A percentile compares a stretch with the other conserved stretches of the same genome.
Evolutionary conservation across 2,888 invertebrate genomes (phyloP).

Genomic region (Melitaea athalia): DNA sequence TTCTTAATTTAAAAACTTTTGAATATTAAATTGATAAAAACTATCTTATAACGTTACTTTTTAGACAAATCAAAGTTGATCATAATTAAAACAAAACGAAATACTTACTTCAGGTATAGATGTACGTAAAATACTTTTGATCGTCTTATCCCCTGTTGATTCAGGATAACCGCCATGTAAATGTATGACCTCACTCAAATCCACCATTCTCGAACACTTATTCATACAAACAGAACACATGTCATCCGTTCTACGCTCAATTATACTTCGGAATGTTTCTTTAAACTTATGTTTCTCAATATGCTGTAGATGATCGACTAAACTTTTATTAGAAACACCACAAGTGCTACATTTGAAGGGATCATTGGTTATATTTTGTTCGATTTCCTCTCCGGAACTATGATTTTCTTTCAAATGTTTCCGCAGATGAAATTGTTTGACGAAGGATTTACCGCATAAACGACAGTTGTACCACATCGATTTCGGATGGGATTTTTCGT

Average conservation of each 20-base stretch:
- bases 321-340: conserved; percentile 46
- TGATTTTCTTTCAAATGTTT: conserved; percentile 55
- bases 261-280: conserved; percentile 56
- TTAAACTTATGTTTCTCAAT: conserved; percentile 73
- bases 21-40: background rate
- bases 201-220: conserved; percentile 50
- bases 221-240: conserved; percentile 66
- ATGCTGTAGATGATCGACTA: conserved; percentile 61
- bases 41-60: background rate
- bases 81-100: background rate
- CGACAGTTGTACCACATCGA: conserved; percentile 72
- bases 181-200: conserved; percentile 56
- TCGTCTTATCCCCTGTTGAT: conserved; percentile 57
- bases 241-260: conserved; percentile 57
- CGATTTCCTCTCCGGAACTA: conserved; percentile 11
- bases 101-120: conserved; percentile 69
- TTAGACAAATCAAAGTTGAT: background rate
- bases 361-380: conserved; percentile 17
- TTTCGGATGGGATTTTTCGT: conserved; percentile 65
- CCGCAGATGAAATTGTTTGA: conserved; percentile 56
- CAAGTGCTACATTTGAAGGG: conserved; percentile 62
- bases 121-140: conserved; percentile 58
- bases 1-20: background rate
- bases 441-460: conserved; percentile 67
- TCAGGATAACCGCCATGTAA: conserved; percentile 68